Conservation (phyloP, 1,140 invertebrate genomes). For the Ganaspis sp. region DNA sequence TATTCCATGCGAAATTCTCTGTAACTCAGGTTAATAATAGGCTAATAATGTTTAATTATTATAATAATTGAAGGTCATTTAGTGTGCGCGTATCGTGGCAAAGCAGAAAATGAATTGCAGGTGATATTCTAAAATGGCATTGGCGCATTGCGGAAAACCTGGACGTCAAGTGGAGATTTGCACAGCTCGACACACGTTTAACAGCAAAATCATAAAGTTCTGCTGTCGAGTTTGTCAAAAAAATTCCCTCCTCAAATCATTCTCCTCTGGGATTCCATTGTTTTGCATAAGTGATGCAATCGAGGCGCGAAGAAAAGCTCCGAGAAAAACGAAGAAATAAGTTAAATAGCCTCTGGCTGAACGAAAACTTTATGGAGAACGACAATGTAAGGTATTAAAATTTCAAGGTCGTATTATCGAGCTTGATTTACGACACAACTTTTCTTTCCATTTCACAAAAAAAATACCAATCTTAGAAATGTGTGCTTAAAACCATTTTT, state of each 20-base stretch:
- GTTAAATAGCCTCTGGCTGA: too few relatives aligned
- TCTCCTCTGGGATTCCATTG: neutral
- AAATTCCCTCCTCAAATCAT: neutral
- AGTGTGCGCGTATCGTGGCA: slow-evolving; percentile 6
- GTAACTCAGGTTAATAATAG: neutral
- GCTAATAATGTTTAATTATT: neutral
- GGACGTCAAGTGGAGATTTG: slow-evolving; percentile 16
- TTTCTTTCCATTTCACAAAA: too few relatives aligned
- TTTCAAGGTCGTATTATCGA: too few relatives aligned
- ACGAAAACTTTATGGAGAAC: too few relatives aligned
- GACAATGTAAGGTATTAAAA: too few relatives aligned
- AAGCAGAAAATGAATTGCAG: slow-evolving; percentile 52
- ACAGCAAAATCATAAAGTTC: neutral
- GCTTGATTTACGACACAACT: too few relatives aligned
- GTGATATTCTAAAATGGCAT: slow-evolving; percentile 47
- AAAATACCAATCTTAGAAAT: too few relatives aligned
- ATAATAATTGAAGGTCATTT: neutral
- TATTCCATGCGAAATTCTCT: neutral
- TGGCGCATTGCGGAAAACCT: slow-evolving; percentile 65
- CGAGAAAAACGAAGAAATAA: too few relatives aligned
- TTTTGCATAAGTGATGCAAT: neutral
- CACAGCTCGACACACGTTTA: neutral
- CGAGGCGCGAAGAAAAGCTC: too few relatives aligned
- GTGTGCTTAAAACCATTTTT: too few relatives aligned
- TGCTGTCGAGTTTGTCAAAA: neutral